These are phyloP conservation scores for Entomobrya proxima DNA, from an alignment of 2,888 invertebrate species.

Conservation along the genomic window DNA sequence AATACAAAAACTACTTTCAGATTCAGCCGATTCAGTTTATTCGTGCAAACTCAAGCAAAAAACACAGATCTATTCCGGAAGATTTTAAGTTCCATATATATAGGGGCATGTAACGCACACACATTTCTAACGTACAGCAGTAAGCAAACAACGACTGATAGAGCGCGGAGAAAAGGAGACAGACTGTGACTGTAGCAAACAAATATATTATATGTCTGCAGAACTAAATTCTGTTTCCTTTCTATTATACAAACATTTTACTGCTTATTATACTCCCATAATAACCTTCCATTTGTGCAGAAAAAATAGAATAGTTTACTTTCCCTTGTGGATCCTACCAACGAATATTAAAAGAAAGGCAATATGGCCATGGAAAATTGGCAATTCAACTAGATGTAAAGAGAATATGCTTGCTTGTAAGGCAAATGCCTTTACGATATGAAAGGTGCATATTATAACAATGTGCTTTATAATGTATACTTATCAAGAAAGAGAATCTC, in stretches of 20 bases:
- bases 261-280: conserved; percentile 33
- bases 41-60: conserved; percentile 57
- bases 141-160: not conserved
- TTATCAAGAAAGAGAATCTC: not conserved
- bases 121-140: not conserved
- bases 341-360: conserved; percentile 1
- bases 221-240: conserved; percentile 14
- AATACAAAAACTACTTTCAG: conserved; percentile 57
- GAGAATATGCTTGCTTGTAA: conserved; percentile 32
- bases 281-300: not conserved
- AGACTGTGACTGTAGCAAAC: not conserved
- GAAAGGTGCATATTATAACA: conserved; percentile 2
- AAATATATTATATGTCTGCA: not conserved
- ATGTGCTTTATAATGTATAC: too few species aligned
- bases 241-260: conserved; percentile 14
- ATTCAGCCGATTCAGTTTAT: conserved; percentile 56
- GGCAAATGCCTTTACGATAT: not conserved
- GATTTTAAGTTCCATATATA: not conserved
- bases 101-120: not conserved
- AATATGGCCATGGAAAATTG: conserved; percentile 33
- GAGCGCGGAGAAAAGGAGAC: not conserved
- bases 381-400: conserved; percentile 43
- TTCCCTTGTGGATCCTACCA: conserved; percentile 22
- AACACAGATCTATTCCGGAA: not conserved
- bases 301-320: not conserved